phyloP scores from a whole-genome alignment of 1,140 invertebrate species.

The Galleria mellonella region DNA sequence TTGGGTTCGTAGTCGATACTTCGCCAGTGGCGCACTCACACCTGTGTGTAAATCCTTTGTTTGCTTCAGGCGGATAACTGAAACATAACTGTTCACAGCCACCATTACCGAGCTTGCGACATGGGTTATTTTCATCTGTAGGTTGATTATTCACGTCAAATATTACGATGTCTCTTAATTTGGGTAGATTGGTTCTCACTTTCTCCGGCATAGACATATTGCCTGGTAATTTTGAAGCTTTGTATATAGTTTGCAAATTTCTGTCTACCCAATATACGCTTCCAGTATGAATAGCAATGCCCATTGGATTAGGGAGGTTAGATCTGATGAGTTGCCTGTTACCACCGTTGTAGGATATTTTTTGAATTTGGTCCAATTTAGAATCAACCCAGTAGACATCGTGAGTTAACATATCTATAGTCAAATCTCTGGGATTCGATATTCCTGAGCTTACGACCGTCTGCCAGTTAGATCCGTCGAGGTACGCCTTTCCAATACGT shows the following conservation, averaged over 20 bases:
- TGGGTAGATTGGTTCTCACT: constrained; percentile 88
- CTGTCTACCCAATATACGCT: constrained; percentile 97
- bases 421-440: constrained; percentile 92
- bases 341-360: constrained; percentile 86
- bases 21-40: constrained; percentile 96
- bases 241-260: constrained; percentile 92
- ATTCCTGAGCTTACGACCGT: constrained; percentile 93
- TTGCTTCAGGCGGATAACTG: constrained; percentile 83
- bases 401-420: constrained; percentile 94
- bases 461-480: constrained; percentile 93
- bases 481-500: constrained; percentile 90
- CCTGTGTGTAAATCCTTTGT: constrained; percentile 74
- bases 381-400: constrained; percentile 99
- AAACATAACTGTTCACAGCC: constrained; percentile 97
- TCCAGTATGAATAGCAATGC: constrained; percentile 88
- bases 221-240: constrained; percentile 85
- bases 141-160: constrained; percentile 93
- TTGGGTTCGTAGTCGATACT: constrained; percentile 74
- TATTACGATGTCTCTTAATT: constrained; percentile 91
- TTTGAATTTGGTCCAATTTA: constrained; percentile 93
- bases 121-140: constrained; percentile 85
- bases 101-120: constrained; percentile 82
- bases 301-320: constrained; percentile 96
- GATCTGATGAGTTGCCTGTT: constrained; percentile 88
- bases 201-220: constrained; percentile 80